These are phyloP conservation scores for Hypotaenidia okinawae DNA, from an alignment of 2,797 vertebrate genomes.

Conservation along the genomic window DNA sequence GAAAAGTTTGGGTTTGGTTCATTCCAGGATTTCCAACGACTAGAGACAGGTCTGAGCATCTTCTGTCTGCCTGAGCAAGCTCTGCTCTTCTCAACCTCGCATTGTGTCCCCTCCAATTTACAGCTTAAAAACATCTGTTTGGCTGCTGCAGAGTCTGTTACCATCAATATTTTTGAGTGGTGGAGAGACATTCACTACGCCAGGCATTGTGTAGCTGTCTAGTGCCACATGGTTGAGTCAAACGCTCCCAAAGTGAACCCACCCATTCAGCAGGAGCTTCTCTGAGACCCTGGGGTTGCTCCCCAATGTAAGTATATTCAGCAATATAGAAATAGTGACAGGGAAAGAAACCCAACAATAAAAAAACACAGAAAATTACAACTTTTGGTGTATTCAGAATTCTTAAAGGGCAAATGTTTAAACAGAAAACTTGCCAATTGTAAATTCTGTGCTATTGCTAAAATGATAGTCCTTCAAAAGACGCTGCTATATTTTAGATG, in stretches of 20 bases:
- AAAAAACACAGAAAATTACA: background rate
- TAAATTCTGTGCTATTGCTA: background rate
- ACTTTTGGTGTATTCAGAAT: background rate
- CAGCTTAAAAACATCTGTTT: background rate
- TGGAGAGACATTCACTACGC: background rate
- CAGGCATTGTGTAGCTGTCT: background rate
- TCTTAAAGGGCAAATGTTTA: background rate
- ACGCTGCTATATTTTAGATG: accelerated
- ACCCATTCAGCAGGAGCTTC: background rate
- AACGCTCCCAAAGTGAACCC: background rate
- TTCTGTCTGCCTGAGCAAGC: background rate
- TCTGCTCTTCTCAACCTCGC: background rate
- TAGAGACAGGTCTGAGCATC: background rate
- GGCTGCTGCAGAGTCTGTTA: background rate
- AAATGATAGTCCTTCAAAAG: background rate
- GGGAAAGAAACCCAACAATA: background rate
- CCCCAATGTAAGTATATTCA: background rate
- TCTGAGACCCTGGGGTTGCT: background rate
- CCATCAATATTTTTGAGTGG: background rate
- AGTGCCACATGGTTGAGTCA: background rate
- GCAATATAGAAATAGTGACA: background rate
- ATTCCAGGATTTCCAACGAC: background rate
- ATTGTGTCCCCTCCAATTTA: background rate
- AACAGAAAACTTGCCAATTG: background rate
- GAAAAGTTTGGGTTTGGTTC: background rate